Percentiles rank a stretch among this genome's conserved stretches.
Conservation (phyloP, 2,113 vertebrate species). For the Mobula birostris region DNA sequence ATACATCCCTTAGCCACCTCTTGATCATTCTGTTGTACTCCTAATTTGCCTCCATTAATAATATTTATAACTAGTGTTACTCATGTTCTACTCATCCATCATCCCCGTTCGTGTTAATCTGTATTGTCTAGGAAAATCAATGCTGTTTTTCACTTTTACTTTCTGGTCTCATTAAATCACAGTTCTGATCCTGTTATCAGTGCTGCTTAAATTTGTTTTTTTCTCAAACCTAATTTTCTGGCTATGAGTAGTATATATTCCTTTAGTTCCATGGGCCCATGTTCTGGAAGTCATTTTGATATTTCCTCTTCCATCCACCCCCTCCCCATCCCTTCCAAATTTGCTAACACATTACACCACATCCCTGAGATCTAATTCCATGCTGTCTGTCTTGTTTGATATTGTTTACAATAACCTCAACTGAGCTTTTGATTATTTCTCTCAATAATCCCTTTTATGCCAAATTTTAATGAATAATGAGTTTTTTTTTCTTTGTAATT, state of each 20-base stretch:
- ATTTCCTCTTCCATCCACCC: not conserved
- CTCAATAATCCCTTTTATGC: not conserved
- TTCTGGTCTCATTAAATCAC: not conserved
- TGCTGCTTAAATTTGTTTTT: not conserved
- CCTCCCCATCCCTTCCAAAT: too few species aligned
- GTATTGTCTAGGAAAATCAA: not conserved
- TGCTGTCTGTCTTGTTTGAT: too few species aligned
- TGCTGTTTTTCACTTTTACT: not conserved
- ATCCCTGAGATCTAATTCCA: too few species aligned
- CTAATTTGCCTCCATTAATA: not conserved
- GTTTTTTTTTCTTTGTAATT: too few species aligned
- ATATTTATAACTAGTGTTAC: not conserved
- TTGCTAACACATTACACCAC: too few species aligned
- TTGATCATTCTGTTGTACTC: not conserved
- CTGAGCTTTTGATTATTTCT: not conserved
- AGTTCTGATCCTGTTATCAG: not conserved
- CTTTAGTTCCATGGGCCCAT: not conserved
- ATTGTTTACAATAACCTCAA: not conserved
- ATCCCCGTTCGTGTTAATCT: not conserved
- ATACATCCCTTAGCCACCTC: not conserved
- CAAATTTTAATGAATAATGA: too few species aligned
- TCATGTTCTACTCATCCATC: not conserved
- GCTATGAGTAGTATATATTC: too few species aligned
- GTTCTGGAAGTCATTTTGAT: not conserved
- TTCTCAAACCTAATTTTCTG: not conserved